Evolutionary conservation across 1,140 invertebrate species (phyloP), one percentile per base, ranked within the genome.

Genomic region (Nasonia vitripennis): DNA sequence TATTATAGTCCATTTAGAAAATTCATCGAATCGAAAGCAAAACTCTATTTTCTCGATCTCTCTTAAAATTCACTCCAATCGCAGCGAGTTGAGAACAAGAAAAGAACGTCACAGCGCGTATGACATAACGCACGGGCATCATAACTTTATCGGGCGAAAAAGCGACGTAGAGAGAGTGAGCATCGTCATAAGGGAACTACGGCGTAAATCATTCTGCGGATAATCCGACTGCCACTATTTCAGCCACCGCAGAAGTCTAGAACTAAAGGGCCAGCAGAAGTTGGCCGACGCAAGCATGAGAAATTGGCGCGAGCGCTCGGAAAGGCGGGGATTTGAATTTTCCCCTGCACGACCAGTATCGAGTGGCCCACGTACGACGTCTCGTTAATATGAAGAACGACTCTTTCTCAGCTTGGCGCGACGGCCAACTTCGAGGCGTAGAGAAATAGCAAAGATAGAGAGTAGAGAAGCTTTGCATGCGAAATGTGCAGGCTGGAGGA

Each of bases 261-360:
- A 68, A 51, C 48, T 51, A 45, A 45, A 10, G 41, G 41, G 41
- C 1, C 14, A 14, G 62, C 20, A 70, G 2, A 31, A 37, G 73
- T 71, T 71, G 70, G 17, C 27, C 27, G 70, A 34, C 70, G 9
- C 27, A 27, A 34, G 37, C 2, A 17, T 75, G 73, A 75, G 34
- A 75, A 75, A 75, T 41, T 37, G 34, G 12, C 31, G 71, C 23
- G 9, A 73, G 31, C 23, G 27, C 70, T 3, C 2, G 31, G 34
- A 75, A 41, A 75, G 73, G 5, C 12, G 34, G 55, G 34, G 55
- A 75, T 37, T 37, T 37, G 34, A 75, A 75, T 75, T 75, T 75
- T 41, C 55, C 14, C 14, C 51, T 55, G 27, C 27, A 34, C 31
- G 9, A 37, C 31, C 0, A 37, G 71, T 75, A 17, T 34, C 17